Evolutionary conservation across 2,888 invertebrate genomes (phyloP).

Genomic region (Drosophila anceps): DNA sequence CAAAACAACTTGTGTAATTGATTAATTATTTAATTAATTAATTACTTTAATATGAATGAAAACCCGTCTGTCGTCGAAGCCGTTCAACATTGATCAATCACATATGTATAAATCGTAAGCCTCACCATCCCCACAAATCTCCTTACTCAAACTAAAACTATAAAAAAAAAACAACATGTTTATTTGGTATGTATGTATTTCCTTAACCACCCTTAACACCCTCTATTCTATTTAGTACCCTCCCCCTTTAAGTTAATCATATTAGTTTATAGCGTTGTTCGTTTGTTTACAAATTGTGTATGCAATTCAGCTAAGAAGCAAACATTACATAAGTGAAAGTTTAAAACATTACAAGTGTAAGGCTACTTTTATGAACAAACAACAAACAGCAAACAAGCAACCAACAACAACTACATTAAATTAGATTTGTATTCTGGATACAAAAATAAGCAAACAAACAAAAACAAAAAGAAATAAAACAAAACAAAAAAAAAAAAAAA

Average conservation of each 20-base stretch:
- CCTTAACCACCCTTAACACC: slow-evolving; percentile 43
- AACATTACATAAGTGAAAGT: slow-evolving; percentile 77
- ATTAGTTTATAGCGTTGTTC: slow-evolving; percentile 62
- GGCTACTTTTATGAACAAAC: slow-evolving; percentile 76
- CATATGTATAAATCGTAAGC: slow-evolving; percentile 27
- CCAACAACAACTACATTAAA: slow-evolving; percentile 74
- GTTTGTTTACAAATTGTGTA: slow-evolving; percentile 71
- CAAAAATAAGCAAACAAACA: slow-evolving; percentile 73
- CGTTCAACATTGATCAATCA: background rate
- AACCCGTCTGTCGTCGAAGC: slow-evolving; percentile 3
- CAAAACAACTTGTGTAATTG: slow-evolving; percentile 63
- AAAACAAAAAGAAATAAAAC: slow-evolving; percentile 45
- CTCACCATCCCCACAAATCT: slow-evolving; percentile 35
- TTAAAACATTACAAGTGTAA: slow-evolving; percentile 77
- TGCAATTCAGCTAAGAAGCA: slow-evolving; percentile 71
- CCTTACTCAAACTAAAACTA: slow-evolving; percentile 20
- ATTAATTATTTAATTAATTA: slow-evolving; percentile 7
- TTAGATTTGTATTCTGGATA: slow-evolving; percentile 82
- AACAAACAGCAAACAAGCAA: slow-evolving; percentile 67
- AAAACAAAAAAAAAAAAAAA: slow-evolving; percentile 74
- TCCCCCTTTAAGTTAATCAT: slow-evolving; percentile 59
- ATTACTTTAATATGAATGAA: background rate
- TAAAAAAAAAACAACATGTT: slow-evolving; percentile 13
- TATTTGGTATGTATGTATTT: slow-evolving; percentile 54
- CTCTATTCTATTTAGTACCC: slow-evolving; percentile 44